Evolutionary conservation across 2,113 vertebrate species (phyloP).

Genomic region (Phylloscopus trochilus): DNA sequence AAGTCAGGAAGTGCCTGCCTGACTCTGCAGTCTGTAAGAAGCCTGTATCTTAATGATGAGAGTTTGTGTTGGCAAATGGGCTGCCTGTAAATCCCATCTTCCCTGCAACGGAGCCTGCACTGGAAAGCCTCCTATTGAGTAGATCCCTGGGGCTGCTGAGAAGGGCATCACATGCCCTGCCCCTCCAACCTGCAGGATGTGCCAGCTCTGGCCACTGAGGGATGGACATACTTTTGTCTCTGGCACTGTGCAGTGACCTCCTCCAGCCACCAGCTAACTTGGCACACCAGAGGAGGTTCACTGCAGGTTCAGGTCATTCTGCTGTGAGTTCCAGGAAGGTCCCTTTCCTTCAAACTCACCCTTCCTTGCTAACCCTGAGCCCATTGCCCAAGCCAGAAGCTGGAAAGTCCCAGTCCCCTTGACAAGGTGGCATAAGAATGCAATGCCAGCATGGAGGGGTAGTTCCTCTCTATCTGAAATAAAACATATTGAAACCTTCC

Average conservation of each 20-base stretch:
- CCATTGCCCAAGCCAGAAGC: not conserved
- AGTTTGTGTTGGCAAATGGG: not conserved
- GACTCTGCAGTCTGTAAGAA: not conserved
- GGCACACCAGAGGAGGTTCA: fast-evolving
- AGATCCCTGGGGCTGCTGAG: not conserved
- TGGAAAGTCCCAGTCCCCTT: not conserved
- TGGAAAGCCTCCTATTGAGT: not conserved
- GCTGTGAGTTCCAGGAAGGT: not conserved
- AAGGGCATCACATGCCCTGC: not conserved
- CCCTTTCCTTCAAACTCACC: not conserved
- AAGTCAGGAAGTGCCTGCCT: not conserved
- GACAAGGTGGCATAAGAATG: not conserved
- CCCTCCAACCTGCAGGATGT: not conserved
- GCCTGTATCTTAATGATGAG: not conserved
- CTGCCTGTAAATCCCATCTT: not conserved
- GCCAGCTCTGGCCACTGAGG: not conserved
- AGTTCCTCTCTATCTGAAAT: not conserved
- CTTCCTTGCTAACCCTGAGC: not conserved
- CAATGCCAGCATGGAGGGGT: not conserved
- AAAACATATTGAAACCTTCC: not conserved
- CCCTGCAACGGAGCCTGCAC: not conserved
- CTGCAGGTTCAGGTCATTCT: not conserved
- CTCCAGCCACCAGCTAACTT: not conserved
- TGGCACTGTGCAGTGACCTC: not conserved
- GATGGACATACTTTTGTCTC: not conserved